Evolutionary conservation across 2,888 invertebrate genomes (phyloP), one percentile per base, ranked within the genome.

Genomic region (Caenorhabditis becei): DNA sequence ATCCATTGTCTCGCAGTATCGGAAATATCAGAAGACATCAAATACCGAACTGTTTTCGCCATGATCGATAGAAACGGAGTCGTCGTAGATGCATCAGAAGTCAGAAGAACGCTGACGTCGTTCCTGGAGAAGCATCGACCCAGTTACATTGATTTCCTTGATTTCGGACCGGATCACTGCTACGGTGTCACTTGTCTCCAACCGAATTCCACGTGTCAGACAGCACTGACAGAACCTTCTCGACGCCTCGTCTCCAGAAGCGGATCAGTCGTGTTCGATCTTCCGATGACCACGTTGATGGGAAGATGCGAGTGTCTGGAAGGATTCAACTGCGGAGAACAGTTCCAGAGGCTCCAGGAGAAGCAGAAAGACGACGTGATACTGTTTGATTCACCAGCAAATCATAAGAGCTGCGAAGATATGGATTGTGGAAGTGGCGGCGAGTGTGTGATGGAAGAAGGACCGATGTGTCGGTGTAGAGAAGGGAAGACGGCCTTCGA

Each of bases 11-110:
- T 72, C 7, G 44, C 67, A 16, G 54, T 49, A 16, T 62, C 26
- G 37, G 44, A 63, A 41, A 14, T 10, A 14, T 32, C 62, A 23
- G 62, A 66, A 58, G 80, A 80, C 62, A 26, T 74, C 51, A 59
- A 69, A 14, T 80, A 74, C 18, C 69, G 32, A 1, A 14, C 61
- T 23, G 26, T 35, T 0, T 11, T 80, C 2, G 35, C 35, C 2
- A 44, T 80, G 14, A 44, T 80, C 44, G 80, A 80, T 65, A 16
- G 80, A 23, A 80, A 80, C 32, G 66, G 53, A n/a, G 67, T 58
- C n/a, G 18, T 63, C 32, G 28, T 80, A 2, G 59, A 32, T 3
- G 49, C 69, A 16, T 44, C 63, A 3, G 80, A 80, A 80, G 49
- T 56, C 3, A 28, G 37, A 41, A 23, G 69, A 47, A 80, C 80